A percentile compares a stretch with the other conserved stretches of the same genome.
Evolutionary conservation across 1,140 invertebrate species (phyloP).

Genomic region (Apis dorsata): DNA sequence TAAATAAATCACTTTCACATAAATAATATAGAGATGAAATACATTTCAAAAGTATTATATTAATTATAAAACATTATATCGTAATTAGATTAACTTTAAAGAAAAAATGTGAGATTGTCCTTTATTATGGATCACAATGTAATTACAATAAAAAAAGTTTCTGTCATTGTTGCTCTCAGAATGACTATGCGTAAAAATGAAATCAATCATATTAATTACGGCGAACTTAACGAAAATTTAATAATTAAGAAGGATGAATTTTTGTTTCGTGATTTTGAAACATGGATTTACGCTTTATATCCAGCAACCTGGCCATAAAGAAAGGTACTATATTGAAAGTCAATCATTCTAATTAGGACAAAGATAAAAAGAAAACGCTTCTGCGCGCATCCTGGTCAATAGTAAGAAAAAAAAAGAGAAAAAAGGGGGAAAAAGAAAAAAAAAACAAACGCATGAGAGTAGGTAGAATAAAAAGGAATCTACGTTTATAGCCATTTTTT

Average conservation of each 20-base stretch:
- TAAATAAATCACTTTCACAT: no score
- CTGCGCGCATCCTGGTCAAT: not conserved
- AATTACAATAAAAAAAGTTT: not conserved
- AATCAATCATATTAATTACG: conserved; percentile 34
- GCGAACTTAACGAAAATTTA: conserved; percentile 22
- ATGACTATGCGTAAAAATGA: not conserved
- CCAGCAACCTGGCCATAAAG: not conserved
- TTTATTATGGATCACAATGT: not conserved
- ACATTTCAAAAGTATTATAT: not conserved
- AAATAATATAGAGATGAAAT: not conserved
- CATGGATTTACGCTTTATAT: conserved; percentile 14
- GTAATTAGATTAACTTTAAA: not conserved
- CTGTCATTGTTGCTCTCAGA: not conserved
- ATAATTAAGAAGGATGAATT: not conserved
- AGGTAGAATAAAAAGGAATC: conserved; percentile 14
- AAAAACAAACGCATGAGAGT: not conserved
- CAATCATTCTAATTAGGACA: not conserved
- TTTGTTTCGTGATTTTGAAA: conserved; percentile 22
- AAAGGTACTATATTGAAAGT: not conserved
- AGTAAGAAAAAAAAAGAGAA: conserved; percentile 2
- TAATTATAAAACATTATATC: not conserved
- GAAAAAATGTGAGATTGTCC: not conserved
- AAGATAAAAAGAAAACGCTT: conserved; percentile 16
- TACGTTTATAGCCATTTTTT: conserved; percentile 29
- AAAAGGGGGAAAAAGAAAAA: conserved; percentile 23